Base-by-base conservation (phyloP, 2,888 invertebrate genomes). In the Biston betularia region DNA sequence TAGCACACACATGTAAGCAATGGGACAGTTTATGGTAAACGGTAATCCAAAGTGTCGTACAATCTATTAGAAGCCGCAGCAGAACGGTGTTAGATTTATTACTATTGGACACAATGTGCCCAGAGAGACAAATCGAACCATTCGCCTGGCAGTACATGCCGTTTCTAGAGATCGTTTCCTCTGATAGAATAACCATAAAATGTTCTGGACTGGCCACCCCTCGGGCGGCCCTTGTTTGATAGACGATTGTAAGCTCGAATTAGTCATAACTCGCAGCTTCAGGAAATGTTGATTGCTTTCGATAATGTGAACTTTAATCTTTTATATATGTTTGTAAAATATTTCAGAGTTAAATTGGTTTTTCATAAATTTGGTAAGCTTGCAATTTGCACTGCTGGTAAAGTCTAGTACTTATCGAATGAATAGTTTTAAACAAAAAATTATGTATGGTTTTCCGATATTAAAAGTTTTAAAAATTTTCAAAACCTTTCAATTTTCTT, bases 131-230 rank as follows among this genome's bases (percentile, higher is more conserved):
- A 87, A 89, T 86, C 77, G 82, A 78, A 69, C 78, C 74, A 82
- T 83, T 83, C 75, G 69, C 68, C 77, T 76, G 83, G 10, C 35
- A 74, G 74, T 57, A 83, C 85, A 85, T 80, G 82, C 81, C 80
- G 83, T 86, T 86, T 86, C 83, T 83, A 78, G 65, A 78, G 85
- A 88, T 87, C 76, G 75, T 80, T 82, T 75, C 77, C 76, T 76
- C 74, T 80, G 87, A 88, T 87, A 84, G 77, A 79, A 24, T 77
- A 72, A 69, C 76, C 74, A 76, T 81, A 80, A 80, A 79, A 79
- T 82, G 83, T 79, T 79, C 77, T 73, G 73, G 72, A 71, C 75
- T 74, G 74, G 78, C 73, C 72, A 78, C 73, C 79, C 84, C 77
- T 63, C 75, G 68, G 75, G 79, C 79, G 68, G 73, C 63, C 62